Percentiles rank a stretch among this genome's conserved stretches.
These are phyloP conservation scores for Hylyphantes graminicola DNA, from an alignment of 1,140 invertebrate species.

Conservation along the genomic window DNA sequence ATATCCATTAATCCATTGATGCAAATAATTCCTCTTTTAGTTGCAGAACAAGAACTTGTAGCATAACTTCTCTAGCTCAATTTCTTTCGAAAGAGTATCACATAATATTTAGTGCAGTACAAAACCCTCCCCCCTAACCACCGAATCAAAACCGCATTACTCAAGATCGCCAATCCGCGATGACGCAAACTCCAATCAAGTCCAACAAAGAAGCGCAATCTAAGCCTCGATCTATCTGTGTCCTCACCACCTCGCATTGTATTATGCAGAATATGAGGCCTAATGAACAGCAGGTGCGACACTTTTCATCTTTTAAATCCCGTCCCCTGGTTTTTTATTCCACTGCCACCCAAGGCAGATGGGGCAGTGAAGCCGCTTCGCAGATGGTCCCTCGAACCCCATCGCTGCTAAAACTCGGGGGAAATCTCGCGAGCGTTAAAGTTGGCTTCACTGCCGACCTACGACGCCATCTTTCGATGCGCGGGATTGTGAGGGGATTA, in stretches of 20 bases:
- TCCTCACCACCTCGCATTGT: conserved; percentile 7
- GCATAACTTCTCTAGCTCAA: too few relatives aligned
- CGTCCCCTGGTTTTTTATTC: conserved; percentile 6
- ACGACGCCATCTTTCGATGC: conserved; percentile 12
- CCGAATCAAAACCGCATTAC: background rate
- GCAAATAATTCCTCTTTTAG: too few relatives aligned
- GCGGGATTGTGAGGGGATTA: conserved; percentile 17
- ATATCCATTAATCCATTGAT: too few relatives aligned
- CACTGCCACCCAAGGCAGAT: conserved; percentile 27
- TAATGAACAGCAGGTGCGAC: conserved; percentile 52
- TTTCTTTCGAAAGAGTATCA: too few relatives aligned
- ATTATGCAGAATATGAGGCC: conserved; percentile 40
- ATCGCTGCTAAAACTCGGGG: conserved; percentile 13
- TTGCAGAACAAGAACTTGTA: too few relatives aligned
- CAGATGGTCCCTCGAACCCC: conserved; percentile 38
- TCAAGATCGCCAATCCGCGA: conserved; percentile 15
- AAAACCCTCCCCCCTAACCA: too few relatives aligned
- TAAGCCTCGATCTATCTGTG: background rate
- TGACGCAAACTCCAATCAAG: conserved; percentile 24
- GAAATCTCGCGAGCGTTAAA: conserved; percentile 32
- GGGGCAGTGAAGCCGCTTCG: conserved; percentile 37
- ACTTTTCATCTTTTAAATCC: conserved; percentile 52
- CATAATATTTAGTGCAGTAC: too few relatives aligned
- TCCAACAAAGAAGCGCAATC: background rate
- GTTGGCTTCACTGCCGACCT: conserved; percentile 21